Percentiles rank a stretch among this genome's conserved stretches.
Conservation (phyloP, 2,797 vertebrate genomes). For the Enteromius paludinosus region DNA sequence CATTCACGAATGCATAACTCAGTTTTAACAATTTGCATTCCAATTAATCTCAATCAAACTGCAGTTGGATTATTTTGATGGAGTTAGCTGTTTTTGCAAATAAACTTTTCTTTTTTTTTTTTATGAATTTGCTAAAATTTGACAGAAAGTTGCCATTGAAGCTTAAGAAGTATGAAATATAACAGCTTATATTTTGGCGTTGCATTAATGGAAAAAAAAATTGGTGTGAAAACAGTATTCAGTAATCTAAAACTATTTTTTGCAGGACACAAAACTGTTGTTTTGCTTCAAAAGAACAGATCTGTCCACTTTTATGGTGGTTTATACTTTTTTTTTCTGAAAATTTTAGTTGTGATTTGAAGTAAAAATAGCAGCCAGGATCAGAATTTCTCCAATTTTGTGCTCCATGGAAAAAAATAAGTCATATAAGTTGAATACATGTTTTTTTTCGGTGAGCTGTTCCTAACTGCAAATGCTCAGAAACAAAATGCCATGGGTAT, state of each 20-base stretch:
- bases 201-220: not conserved
- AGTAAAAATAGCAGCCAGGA: not conserved
- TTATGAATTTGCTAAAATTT: not conserved
- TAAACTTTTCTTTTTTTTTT: not conserved
- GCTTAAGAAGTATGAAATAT: not conserved
- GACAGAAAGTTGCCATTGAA: not conserved
- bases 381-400: not conserved
- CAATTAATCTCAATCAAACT: too few relatives aligned
- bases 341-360: not conserved
- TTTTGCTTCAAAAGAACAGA: not conserved
- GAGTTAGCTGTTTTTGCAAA: too few relatives aligned
- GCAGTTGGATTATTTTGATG: too few relatives aligned
- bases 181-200: not conserved
- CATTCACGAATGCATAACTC: too few relatives aligned
- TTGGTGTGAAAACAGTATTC: not conserved
- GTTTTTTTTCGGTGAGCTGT: not conserved
- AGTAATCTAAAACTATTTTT: not conserved
- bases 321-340: too few relatives aligned
- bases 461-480: conserved; percentile 1
- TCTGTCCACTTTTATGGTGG: not conserved
- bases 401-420: not conserved
- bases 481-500: not conserved
- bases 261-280: not conserved
- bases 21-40: too few relatives aligned
- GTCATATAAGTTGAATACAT: too few relatives aligned